These are phyloP conservation scores for Menidia beryllina DNA, from an alignment of 2,113 vertebrate species.

Conservation along the genomic window DNA sequence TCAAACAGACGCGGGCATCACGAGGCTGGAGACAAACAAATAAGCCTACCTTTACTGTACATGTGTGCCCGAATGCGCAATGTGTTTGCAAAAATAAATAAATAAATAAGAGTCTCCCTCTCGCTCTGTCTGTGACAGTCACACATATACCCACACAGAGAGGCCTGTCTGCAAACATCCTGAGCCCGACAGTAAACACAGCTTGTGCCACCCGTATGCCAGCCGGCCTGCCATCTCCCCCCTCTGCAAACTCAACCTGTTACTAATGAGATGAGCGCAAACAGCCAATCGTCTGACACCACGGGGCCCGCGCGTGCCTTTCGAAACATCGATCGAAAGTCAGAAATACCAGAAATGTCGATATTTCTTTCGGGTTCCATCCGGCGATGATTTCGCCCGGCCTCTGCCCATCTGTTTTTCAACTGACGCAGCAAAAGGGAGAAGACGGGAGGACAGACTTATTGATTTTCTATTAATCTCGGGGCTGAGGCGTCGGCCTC, in stretches of 20 bases:
- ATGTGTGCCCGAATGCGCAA: conserved; percentile 61
- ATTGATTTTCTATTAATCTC: not conserved
- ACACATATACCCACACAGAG: conserved; percentile 29
- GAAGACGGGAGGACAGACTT: not conserved
- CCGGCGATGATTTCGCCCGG: conserved; percentile 12
- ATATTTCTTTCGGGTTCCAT: conserved; percentile 27
- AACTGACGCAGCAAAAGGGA: not conserved
- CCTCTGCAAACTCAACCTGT: conserved; percentile 74
- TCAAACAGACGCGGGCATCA: conserved; percentile 35
- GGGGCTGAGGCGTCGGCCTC: not conserved
- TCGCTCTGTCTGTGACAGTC: conserved; percentile 8
- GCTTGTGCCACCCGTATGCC: conserved; percentile 66
- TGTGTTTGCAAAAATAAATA: conserved; percentile 30
- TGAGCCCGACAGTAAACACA: conserved; percentile 77
- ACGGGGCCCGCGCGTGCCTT: conserved; percentile 22
- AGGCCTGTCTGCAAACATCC: conserved; percentile 65
- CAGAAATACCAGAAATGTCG: conserved; percentile 11
- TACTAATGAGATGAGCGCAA: conserved; percentile 78
- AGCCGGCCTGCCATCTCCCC: conserved; percentile 69
- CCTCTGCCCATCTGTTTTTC: conserved; percentile 17
- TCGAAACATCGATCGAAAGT: conserved; percentile 19
- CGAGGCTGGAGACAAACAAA: conserved; percentile 36
- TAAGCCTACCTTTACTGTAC: conserved; percentile 44
- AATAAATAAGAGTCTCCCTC: too few species aligned
- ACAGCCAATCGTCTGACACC: conserved; percentile 70